Base-by-base conservation (phyloP, 2,113 vertebrate genomes). In the Cavia aperea region DNA sequence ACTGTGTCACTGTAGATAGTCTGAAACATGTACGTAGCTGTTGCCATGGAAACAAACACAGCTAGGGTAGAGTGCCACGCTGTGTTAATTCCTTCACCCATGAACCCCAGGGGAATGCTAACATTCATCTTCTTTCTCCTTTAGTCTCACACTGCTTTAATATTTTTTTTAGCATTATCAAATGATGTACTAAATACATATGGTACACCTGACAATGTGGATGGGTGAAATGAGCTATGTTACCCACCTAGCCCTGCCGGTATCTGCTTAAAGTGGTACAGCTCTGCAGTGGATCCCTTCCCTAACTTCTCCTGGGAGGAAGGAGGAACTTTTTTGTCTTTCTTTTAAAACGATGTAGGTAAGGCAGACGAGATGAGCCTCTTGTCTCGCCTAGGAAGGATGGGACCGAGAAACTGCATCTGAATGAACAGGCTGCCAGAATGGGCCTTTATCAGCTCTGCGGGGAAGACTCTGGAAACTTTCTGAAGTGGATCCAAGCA, bases 41-140 rank as follows among this genome's bases (percentile, higher is more conserved):
- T 98, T 98, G 94, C 98, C 97, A 97, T 98, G 97, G 98, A 97
- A 97, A 98, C 98, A 95, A 95, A 97, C 97, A 97, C 97, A 98
- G 97, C 97, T 97, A 97, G 98, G 98, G 97, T 97, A 97, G 97
- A 98, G 98, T 97, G 98, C 97, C 98, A 98, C 96, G 97, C 98
- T 98, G 97, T 97, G 98, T 98, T 98, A 98, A 98, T 98, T 98
- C 98, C 97, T 97, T 98, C 97, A 98, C 97, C 98, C 98, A 97
- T 98, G 97, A 98, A 98, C 97, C 98, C 97, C 98, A 96, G 97
- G 97, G 98, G 98, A 98, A 97, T 96, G 96, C 97, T 96, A 95
- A 97, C 97, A 98, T 97, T 98, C 97, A 97, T 98, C 97, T 97
- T 98, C 97, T 96, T 98, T 97, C 96, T 96, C 96, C 97, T 96